Base-by-base conservation (phyloP, 2,797 vertebrate genomes). In the Hemitrygon akajei region DNA sequence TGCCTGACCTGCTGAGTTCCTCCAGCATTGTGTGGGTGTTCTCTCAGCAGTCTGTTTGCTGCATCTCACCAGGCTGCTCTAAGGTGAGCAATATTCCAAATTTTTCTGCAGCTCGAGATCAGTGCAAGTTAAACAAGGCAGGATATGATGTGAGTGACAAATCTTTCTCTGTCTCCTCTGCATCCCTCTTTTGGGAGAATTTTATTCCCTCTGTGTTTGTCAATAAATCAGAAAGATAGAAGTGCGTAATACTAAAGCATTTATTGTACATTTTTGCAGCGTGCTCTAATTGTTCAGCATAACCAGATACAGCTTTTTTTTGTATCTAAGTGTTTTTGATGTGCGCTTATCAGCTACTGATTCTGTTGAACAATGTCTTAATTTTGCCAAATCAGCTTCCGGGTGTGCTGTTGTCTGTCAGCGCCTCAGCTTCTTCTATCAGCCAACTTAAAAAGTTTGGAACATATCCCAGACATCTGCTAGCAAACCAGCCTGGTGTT, bases 361-460 rank as follows among this genome's bases (percentile, higher is more conserved):
- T 89, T 86, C 82, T 69, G n/a, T 89, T 89, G 86, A 89, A 89
- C 86, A 20, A 69, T 69, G 60, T 89, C 86, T 34, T 89, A 89
- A 69, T 69, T 86, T 89, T 37, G 86, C n/a, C 60, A 89, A 69
- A 66, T 89, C 86, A 89, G n/a, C 60, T 69, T 89, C 63, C 37
- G n/a, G 60, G 18, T 37, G n/a, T 18, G 12, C 63, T 37, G 60
- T 37, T 69, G 9, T 89, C 18, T 69, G 60, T 60, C 86, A 89
- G 37, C 7, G 66, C 7, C 18, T 89, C 7, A 37, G 86, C 60
- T 69, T 69, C 86, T 1, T 37, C 86, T 37, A 69, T 20, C 60
- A 89, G 86, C 86, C 60, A 89, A 22, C 18, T 89, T 34, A 20
- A 20, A 69, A 89, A 37, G 18, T 66, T 34, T 89, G 86, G 86